A percentile compares a stretch with the other conserved stretches of the same genome.
Evolutionary conservation across 2,888 invertebrate species (phyloP).

Genomic region (Euclidia mi): DNA sequence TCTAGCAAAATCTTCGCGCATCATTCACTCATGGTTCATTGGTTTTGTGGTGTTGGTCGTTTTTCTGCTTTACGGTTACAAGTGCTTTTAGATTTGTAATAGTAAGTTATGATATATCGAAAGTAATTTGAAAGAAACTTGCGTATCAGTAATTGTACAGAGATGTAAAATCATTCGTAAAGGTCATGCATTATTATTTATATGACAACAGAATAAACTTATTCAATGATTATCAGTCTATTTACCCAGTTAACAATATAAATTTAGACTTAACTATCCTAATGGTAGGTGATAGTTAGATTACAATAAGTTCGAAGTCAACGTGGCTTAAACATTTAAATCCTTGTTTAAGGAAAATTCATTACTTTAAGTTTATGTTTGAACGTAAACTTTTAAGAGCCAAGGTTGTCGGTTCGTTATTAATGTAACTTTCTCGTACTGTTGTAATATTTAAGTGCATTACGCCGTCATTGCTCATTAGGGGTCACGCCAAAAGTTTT

Average conservation of each 20-base stretch:
- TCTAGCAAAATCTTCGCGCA: slow-evolving; percentile 61
- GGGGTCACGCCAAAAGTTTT: slow-evolving; percentile 15
- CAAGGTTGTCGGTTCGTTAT: slow-evolving; percentile 11
- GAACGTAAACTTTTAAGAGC: slow-evolving; percentile 13
- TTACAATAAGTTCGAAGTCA: too few relatives aligned
- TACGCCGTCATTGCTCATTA: slow-evolving; percentile 15
- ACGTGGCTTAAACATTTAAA: too few relatives aligned
- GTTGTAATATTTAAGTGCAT: slow-evolving; percentile 20
- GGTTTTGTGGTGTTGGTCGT: slow-evolving; percentile 66
- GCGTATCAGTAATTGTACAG: too few relatives aligned
- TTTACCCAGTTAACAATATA: too few relatives aligned
- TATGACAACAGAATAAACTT: too few relatives aligned
- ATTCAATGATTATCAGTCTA: too few relatives aligned
- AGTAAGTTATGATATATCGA: too few relatives aligned
- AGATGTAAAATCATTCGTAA: too few relatives aligned
- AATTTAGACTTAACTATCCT: too few relatives aligned
- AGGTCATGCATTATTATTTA: too few relatives aligned
- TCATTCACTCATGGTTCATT: slow-evolving; percentile 69
- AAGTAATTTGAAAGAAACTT: too few relatives aligned
- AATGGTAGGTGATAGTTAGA: too few relatives aligned
- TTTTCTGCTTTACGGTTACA: slow-evolving; percentile 60
- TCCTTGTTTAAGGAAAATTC: slow-evolving; percentile 2
- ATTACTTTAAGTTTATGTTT: neutral
- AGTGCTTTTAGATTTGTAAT: slow-evolving; percentile 48
- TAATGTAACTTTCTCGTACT: slow-evolving; percentile 17